phyloP scores from a whole-genome alignment of 1,140 invertebrate species.

The Homalodisca vitripennis region DNA sequence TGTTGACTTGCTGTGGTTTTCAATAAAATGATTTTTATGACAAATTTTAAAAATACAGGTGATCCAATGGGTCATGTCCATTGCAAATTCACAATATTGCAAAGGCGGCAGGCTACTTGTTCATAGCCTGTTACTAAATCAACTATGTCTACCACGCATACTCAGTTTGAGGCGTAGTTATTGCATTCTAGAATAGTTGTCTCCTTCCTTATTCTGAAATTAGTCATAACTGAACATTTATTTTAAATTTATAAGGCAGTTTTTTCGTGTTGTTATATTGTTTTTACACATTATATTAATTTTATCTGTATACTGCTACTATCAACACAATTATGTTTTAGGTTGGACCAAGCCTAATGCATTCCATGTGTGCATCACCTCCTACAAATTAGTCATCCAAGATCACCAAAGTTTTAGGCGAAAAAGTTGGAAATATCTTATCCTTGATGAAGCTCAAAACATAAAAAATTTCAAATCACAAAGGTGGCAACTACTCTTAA shows the following conservation, averaged over 20 bases:
- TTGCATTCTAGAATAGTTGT: too few species aligned
- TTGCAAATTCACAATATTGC: too few species aligned
- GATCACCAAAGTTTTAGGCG: slow-evolving; percentile 97
- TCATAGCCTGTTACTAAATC: too few species aligned
- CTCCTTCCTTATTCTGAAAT: too few species aligned
- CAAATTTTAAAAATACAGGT: too few species aligned
- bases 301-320: neutral
- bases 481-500: slow-evolving; percentile 95
- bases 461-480: slow-evolving; percentile 99
- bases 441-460: slow-evolving; percentile 99
- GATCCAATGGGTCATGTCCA: too few species aligned
- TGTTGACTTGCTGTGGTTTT: too few species aligned
- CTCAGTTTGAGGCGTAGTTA: too few species aligned
- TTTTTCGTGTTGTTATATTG: neutral
- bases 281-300: neutral
- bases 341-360: slow-evolving; percentile 99
- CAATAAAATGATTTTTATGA: too few species aligned
- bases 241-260: neutral
- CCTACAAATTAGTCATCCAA: slow-evolving; percentile 98
- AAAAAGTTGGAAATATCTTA: slow-evolving; percentile 99
- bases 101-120: too few species aligned
- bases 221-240: too few species aligned
- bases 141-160: too few species aligned
- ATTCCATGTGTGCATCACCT: slow-evolving; percentile 99
- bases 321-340: slow-evolving; percentile 37